Evolutionary conservation across 2,113 vertebrate genomes (phyloP).

Genomic region (Pipa parva): DNA sequence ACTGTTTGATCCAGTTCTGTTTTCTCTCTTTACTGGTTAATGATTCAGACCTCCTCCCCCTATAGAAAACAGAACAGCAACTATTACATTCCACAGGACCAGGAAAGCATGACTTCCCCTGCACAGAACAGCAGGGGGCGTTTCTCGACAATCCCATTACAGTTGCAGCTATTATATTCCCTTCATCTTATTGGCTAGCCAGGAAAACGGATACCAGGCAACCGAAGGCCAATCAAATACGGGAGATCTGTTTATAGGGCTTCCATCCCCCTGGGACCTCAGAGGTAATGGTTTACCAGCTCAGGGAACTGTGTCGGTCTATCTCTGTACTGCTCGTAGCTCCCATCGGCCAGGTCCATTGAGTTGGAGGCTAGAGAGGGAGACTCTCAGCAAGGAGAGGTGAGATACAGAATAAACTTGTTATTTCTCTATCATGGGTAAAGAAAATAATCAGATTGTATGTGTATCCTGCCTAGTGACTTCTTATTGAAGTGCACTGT

Average conservation of each 20-base stretch:
- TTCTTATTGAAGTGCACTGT: conserved; percentile 1
- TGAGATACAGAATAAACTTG: not conserved
- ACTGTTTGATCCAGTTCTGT: too few relatives aligned
- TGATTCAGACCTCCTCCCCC: too few relatives aligned
- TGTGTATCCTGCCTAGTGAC: not conserved
- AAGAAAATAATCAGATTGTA: not conserved
- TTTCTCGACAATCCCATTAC: conserved; percentile 12
- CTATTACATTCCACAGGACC: not conserved
- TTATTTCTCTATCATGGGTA: too few relatives aligned
- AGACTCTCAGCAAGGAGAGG: not conserved
- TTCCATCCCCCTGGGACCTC: conserved; percentile 21
- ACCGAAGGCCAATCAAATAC: conserved; percentile 20
- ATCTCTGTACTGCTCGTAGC: not conserved
- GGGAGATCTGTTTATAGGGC: conserved; percentile 33
- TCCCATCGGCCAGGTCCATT: not conserved
- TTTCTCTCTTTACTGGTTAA: too few relatives aligned
- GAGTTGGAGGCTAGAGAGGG: not conserved
- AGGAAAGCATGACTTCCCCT: conserved; percentile 3
- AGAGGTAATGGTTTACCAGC: conserved; percentile 3
- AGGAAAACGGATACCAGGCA: conserved; percentile 3
- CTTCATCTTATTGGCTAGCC: conserved; percentile 12
- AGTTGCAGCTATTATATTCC: not conserved
- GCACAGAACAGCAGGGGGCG: conserved; percentile 12
- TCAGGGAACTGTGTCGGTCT: not conserved
- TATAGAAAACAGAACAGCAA: too few relatives aligned